Base-by-base conservation (phyloP, 2,888 invertebrate genomes). In the Scaptomyza tumidula region DNA sequence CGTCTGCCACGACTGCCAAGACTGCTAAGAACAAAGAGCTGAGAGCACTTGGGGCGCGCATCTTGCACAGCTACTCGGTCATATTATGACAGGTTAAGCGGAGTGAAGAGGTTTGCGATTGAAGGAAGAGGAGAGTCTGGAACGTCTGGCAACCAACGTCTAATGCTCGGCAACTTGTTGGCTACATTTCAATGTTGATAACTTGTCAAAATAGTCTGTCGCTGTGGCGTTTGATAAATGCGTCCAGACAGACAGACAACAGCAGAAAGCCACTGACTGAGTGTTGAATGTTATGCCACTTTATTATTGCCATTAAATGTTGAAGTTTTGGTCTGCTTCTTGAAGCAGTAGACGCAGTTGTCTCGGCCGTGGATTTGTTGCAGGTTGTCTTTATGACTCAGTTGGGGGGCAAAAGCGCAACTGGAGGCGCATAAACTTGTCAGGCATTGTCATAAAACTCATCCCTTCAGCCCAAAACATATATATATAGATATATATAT, bases 151-250 rank as follows among this genome's bases (percentile, higher is more conserved):
- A 6, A 6, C 49, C 63, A 37, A 31, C 44, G 50, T 60, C 57
- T 50, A 56, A 65, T 55, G 56, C 9, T 45, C 44, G 49, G 73
- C 79, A 83, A 82, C 85, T 83, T 85, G 82, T 85, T 85, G 75
- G 85, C 77, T 70, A 77, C 75, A 71, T 82, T 75, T 81, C 80
- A 80, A 76, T 84, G 80, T 89, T 90, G 89, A 89, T 88, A 90
- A 88, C 80, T 83, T 88, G 85, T 89, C 89, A 90, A 89, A 88
- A 89, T 84, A 81, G 82, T 88, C 78, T 86, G 78, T 76, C 74
- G 71, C 33, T 63, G 50, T 62, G 59, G 57, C 52, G 71, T 81
- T 83, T 89, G 88, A 90, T 88, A 86, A 84, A 90, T 90, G 82
- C 73, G 78, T 79, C 84, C 80, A 90, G 89, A 90, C 90, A 90